A percentile compares a stretch with the other conserved stretches of the same genome.
Evolutionary conservation across 2,113 vertebrate genomes (phyloP).

Genomic region (Malurus alboscapulatus): DNA sequence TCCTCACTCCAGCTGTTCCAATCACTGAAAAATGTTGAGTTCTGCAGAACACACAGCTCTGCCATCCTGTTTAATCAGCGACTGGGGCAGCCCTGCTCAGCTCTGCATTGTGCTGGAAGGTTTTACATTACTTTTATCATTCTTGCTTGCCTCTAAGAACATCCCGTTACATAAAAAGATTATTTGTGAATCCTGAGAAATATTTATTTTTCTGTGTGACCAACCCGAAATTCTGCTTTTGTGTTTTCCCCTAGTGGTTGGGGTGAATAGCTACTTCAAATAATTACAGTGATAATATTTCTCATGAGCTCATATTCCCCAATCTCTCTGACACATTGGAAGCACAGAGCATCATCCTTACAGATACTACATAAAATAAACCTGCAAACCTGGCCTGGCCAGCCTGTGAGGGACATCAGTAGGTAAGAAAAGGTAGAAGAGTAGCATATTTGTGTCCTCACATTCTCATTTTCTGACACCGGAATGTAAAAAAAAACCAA

Average conservation of each 20-base stretch:
- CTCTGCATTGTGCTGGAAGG: neutral
- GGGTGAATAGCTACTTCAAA: neutral
- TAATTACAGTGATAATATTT: neutral
- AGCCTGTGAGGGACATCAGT: neutral
- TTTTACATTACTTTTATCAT: neutral
- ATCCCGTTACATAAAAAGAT: neutral
- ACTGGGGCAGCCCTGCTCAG: neutral
- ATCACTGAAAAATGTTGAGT: neutral
- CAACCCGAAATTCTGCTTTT: neutral
- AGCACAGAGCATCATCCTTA: neutral
- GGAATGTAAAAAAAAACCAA: neutral
- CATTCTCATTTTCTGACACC: neutral
- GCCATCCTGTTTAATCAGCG: neutral
- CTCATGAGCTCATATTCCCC: neutral
- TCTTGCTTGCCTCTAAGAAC: neutral
- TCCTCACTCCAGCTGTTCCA: neutral
- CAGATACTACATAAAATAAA: neutral
- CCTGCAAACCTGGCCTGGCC: neutral
- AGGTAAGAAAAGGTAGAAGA: neutral
- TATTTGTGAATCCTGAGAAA: neutral
- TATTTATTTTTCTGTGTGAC: neutral
- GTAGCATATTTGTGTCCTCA: neutral
- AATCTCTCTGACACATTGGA: neutral
- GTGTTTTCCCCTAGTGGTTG: neutral
- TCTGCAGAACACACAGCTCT: neutral